phyloP scores from a whole-genome alignment of 2,888 invertebrate genomes.

The Hydrotaea cyrtoneurina region DNA sequence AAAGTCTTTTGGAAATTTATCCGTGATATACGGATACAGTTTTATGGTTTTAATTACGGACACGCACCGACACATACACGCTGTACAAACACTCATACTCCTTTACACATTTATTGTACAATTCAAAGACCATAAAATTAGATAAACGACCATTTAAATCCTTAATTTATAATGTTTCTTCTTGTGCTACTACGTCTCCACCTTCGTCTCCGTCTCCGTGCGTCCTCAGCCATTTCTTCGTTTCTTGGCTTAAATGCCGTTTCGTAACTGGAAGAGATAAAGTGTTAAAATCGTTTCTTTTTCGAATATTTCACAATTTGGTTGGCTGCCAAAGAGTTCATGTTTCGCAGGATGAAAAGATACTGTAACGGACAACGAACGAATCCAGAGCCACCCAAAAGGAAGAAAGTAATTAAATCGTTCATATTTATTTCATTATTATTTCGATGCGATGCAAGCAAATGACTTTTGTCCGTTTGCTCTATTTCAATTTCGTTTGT shows the following conservation, averaged over 20 bases:
- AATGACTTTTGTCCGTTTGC: not conserved
- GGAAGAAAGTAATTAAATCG: not conserved
- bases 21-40: slow-evolving; percentile 43
- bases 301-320: slow-evolving; percentile 41
- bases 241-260: not conserved
- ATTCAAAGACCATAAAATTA: slow-evolving; percentile 61
- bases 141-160: slow-evolving; percentile 63
- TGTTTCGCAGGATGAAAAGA: slow-evolving; percentile 35
- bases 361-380: not conserved
- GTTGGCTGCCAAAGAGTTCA: slow-evolving; percentile 45
- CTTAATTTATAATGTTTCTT: slow-evolving; percentile 63
- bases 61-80: slow-evolving; percentile 27
- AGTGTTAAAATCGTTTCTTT: slow-evolving; percentile 56
- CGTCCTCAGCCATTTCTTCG: not conserved
- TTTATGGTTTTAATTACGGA: slow-evolving; percentile 65
- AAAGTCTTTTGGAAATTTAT: slow-evolving; percentile 42
- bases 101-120: not conserved
- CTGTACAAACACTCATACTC: not conserved
- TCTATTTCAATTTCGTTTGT: too few relatives aligned
- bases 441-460: not conserved
- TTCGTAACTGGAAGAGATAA: slow-evolving; percentile 31
- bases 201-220: too few relatives aligned
- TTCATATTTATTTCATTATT: not conserved
- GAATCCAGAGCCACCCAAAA: not conserved
- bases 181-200: not conserved